Evolutionary conservation across 2,888 invertebrate species (phyloP).

Genomic region (Phanerotoma sp.): DNA sequence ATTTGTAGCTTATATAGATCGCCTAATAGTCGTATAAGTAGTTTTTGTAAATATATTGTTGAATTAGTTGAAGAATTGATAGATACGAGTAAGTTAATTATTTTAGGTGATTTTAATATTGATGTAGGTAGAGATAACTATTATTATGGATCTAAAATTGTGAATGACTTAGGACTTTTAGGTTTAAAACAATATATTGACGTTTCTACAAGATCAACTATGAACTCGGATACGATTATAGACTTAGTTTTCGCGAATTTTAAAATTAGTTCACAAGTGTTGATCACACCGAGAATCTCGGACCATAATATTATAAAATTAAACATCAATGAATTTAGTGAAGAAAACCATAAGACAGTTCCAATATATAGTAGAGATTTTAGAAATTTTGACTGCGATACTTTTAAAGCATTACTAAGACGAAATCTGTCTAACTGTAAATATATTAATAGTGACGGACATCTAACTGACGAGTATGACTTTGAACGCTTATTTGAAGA

Average conservation of each 20-base stretch:
- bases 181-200: conserved; percentile 5
- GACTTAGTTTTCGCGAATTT: neutral
- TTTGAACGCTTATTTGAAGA: neutral
- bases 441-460: neutral
- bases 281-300: neutral
- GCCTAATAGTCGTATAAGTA: neutral
- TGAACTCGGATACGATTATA: neutral
- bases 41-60: neutral
- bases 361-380: neutral
- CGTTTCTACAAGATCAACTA: neutral
- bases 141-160: neutral
- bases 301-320: neutral
- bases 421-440: neutral
- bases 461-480: neutral
- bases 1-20: conserved; percentile 7
- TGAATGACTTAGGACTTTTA: neutral
- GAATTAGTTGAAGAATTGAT: neutral
- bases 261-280: neutral
- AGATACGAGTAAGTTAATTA: neutral
- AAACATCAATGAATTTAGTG: neutral
- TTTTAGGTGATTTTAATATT: conserved; percentile 11
- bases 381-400: neutral
- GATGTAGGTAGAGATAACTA: no score
- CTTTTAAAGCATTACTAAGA: neutral
- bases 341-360: neutral